Percentiles rank a stretch among this genome's conserved stretches.
These are phyloP conservation scores for Drosophila macrospina DNA, from an alignment of 2,888 invertebrate species.

Conservation along the genomic window DNA sequence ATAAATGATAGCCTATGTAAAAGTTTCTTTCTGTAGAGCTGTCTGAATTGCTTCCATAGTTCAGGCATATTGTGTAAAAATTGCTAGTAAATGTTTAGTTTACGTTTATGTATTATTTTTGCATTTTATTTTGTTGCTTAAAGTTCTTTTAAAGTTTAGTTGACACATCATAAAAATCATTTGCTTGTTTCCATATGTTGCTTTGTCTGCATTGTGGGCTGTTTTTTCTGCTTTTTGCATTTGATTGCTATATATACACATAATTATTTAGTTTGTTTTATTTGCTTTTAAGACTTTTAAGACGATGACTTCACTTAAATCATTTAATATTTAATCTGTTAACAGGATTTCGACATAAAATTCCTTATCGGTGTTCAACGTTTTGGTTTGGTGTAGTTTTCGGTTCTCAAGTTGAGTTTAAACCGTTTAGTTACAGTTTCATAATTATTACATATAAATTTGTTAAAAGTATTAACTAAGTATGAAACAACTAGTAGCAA, in stretches of 20 bases:
- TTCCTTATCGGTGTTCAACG: conserved; percentile 75
- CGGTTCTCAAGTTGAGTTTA: conserved; percentile 36
- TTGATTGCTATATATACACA: conserved; percentile 35
- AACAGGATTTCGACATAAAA: conserved; percentile 53
- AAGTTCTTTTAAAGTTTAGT: conserved; percentile 34
- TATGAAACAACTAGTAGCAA: conserved; percentile 75
- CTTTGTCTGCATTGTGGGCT: conserved; percentile 71
- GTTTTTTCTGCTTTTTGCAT: conserved; percentile 29
- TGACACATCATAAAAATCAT: conserved; percentile 56
- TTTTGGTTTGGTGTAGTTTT: conserved; percentile 47
- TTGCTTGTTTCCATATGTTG: conserved; percentile 54
- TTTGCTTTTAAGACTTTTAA: conserved; percentile 42
- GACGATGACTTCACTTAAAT: conserved; percentile 56
- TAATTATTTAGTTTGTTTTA: conserved; percentile 51
- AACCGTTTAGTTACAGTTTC: conserved; percentile 53
- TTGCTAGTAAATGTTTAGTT: conserved; percentile 67
- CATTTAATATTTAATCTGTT: conserved; percentile 37
- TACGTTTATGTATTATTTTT: conserved; percentile 9
- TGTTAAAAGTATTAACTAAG: conserved; percentile 59
- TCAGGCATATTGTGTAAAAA: conserved; percentile 63
- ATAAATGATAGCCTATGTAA: conserved; percentile 58
- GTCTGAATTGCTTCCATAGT: conserved; percentile 46
- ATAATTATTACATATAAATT: conserved; percentile 43
- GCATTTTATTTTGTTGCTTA: not conserved
- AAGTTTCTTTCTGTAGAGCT: conserved; percentile 54